Evolutionary conservation across 2,797 vertebrate genomes (phyloP).

Genomic region (Harpagifer antarcticus): DNA sequence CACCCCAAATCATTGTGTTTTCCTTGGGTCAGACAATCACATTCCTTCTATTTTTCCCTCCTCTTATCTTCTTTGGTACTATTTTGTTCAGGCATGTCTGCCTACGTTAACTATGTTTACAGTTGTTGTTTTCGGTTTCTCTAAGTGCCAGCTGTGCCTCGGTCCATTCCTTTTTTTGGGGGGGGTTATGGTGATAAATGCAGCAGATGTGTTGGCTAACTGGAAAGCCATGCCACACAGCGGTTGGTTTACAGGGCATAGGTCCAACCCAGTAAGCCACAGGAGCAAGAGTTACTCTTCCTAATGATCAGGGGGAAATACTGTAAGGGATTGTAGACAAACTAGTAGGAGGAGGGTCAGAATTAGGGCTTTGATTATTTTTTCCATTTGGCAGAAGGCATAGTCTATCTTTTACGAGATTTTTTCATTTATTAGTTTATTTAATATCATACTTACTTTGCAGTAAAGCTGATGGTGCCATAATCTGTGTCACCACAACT

Average conservation of each 20-base stretch:
- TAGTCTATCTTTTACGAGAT: no score
- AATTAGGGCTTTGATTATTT: neutral
- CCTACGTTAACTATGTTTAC: conserved; percentile 20
- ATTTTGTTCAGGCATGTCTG: conserved; percentile 3
- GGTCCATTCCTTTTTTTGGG: conserved; percentile 8
- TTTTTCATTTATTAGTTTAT: neutral
- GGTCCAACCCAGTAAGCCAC: conserved; percentile 19
- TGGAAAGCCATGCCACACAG: conserved; percentile 31
- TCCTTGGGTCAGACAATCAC: neutral
- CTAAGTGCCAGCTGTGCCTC: conserved; percentile 6
- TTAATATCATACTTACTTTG: neutral
- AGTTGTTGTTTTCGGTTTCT: conserved; percentile 3
- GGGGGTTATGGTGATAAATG: conserved; percentile 30
- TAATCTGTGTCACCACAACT: neutral
- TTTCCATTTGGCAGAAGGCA: neutral
- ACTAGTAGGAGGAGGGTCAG: neutral
- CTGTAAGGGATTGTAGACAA: conserved; percentile 7
- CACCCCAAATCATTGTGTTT: neutral
- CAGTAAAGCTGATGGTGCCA: neutral
- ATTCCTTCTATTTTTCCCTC: conserved; percentile 5
- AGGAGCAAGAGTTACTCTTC: conserved; percentile 32
- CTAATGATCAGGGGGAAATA: conserved; percentile 21
- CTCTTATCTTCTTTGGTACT: conserved; percentile 5
- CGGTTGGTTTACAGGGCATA: conserved; percentile 10
- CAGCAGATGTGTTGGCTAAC: conserved; percentile 58